Base-by-base conservation (phyloP, 2,888 invertebrate species). In the Caradrina kadenii region DNA sequence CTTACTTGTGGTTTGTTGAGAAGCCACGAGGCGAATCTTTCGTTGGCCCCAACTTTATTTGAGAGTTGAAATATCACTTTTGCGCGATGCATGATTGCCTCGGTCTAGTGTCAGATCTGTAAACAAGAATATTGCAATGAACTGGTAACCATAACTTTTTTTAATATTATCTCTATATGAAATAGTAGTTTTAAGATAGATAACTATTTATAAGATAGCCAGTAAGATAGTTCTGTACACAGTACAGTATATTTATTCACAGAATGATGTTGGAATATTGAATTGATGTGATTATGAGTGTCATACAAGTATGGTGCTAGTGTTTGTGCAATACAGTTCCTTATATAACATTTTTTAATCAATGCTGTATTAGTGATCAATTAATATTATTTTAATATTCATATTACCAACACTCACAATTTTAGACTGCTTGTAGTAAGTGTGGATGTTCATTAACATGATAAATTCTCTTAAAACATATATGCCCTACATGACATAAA, bases 1-100 rank as follows among this genome's bases (percentile, higher is more conserved):
- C 94, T 92, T 88, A 94, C 93, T 94, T 95, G 95, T 86, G 96
- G 96, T 93, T 96, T 96, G 82, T 96, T 96, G 62, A 98, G 94
- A 72, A 98, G 96, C 98, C 98, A 98, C 91, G 97, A 97, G 85
- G 98, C 98, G 93, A 98, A 97, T 90, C 97, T 97, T 91, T 97
- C 97, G 80, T 96, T 93, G 79, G 96, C 96, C 89, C 97, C 96
- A 80, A 96, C 92, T 92, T 96, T 95, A 77, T 96, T 97, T 89
- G 97, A 96, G 81, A 97, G 96, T 90, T 97, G 96, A 89, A 96
- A 97, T 74, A 98, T 96, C 91, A 98, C 96, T 93, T 97, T 97
- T 93, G 98, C 98, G 92, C 98, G 97, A 97, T 98, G 97, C 98
- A 98, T 98, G 81, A 81, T 89, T 85, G 71, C 76, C 80, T 73